These are phyloP conservation scores for Drosophila suzukii DNA, from an alignment of 1,140 invertebrate species.

Conservation along the genomic window DNA sequence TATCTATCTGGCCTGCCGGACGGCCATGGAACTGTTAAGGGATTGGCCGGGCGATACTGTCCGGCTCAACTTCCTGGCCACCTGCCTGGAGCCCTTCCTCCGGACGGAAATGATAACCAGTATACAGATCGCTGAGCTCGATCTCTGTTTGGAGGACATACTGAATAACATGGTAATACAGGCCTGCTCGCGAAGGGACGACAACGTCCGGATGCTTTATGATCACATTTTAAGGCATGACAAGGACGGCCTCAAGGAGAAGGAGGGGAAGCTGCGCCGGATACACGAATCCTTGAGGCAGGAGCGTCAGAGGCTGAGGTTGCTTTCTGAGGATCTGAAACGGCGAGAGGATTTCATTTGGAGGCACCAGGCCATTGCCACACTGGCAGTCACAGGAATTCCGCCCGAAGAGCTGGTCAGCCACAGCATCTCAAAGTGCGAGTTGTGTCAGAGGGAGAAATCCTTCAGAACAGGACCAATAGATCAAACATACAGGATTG, in stretches of 20 bases:
- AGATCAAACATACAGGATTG: not conserved
- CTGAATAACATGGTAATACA: constrained; percentile 28
- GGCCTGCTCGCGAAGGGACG: constrained; percentile 34
- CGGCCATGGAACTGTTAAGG: constrained; percentile 34
- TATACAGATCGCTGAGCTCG: constrained; percentile 23
- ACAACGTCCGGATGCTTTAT: constrained; percentile 52
- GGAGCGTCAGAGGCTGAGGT: constrained; percentile 5
- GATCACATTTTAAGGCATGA: constrained; percentile 44
- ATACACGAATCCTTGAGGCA: not conserved
- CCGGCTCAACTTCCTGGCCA: constrained; percentile 42
- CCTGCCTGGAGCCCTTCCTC: constrained; percentile 29
- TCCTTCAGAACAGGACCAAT: no score
- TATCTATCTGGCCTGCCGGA: constrained; percentile 6
- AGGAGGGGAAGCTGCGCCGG: constrained; percentile 7
- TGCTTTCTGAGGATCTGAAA: constrained; percentile 19
- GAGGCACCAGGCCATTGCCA: constrained; percentile 4
- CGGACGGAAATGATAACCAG: constrained; percentile 16
- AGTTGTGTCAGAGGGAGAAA: not conserved
- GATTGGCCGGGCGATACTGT: constrained; percentile 29
- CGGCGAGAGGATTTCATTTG: constrained; percentile 14
- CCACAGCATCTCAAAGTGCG: not conserved
- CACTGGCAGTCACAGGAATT: not conserved
- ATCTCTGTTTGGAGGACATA: constrained; percentile 42
- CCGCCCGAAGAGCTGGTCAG: not conserved
- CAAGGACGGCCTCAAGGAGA: constrained; percentile 18